Evolutionary conservation across 2,113 vertebrate genomes (phyloP).

Genomic region (Anser cygnoides): DNA sequence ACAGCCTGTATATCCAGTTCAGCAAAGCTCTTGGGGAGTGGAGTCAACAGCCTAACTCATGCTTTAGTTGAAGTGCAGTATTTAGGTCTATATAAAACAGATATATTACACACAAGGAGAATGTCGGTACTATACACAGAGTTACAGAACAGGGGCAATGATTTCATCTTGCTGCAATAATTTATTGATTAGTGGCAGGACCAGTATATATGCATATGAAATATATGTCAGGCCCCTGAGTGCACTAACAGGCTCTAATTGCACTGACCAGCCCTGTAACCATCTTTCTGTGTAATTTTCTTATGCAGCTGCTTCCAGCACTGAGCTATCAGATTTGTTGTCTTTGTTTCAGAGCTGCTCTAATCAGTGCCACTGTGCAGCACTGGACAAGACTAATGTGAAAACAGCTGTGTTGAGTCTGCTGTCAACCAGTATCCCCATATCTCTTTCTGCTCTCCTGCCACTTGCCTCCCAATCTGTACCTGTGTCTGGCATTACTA

Average conservation of each 20-base stretch:
- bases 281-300: neutral
- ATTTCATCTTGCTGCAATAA: neutral
- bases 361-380: neutral
- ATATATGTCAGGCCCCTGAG: neutral
- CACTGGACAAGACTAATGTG: neutral
- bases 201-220: neutral
- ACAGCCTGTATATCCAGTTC: neutral
- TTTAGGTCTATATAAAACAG: neutral
- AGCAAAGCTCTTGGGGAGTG: neutral
- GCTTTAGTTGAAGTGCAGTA: neutral
- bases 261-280: neutral
- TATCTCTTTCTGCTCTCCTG: neutral
- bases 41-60: neutral
- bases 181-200: neutral
- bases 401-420: neutral
- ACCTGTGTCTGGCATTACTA: neutral
- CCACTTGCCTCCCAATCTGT: neutral
- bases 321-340: neutral
- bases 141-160: neutral
- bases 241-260: neutral
- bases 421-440: neutral
- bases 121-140: neutral
- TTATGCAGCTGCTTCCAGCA: neutral
- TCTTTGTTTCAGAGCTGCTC: neutral
- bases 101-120: neutral